phyloP scores from a whole-genome alignment of 2,797 vertebrate genomes.

The Neomorphus geoffroyi region DNA sequence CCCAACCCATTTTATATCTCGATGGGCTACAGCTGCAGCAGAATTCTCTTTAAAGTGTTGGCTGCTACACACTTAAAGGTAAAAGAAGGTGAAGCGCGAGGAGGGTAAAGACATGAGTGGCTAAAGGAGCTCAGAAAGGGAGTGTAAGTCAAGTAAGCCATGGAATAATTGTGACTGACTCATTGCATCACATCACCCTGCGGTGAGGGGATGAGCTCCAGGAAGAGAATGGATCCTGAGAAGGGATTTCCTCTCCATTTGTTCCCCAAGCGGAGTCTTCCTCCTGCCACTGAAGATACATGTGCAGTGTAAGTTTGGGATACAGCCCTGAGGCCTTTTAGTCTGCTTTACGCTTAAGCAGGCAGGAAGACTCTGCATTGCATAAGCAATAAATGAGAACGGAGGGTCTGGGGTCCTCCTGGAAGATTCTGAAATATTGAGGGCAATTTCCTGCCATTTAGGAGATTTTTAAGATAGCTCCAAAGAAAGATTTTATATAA shows the following conservation, averaged over 20 bases:
- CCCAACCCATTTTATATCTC: constrained; percentile 22
- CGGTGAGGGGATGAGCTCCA: background rate
- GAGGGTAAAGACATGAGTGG: background rate
- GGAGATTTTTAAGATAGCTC: constrained; percentile 49
- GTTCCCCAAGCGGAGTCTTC: background rate
- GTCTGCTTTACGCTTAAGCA: constrained; percentile 21
- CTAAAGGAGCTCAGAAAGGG: background rate
- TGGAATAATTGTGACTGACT: background rate
- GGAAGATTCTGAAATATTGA: constrained; percentile 46
- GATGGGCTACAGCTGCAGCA: constrained; percentile 47
- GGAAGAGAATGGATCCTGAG: background rate
- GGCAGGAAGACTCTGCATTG: background rate
- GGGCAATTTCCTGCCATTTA: constrained; percentile 64
- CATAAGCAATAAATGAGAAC: constrained; percentile 14
- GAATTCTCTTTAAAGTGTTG: constrained; percentile 22
- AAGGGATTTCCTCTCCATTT: constrained; percentile 15
- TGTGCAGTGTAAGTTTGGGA: background rate
- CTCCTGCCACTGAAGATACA: background rate
- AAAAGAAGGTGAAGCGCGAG: constrained; percentile 39
- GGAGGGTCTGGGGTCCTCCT: constrained; percentile 22
- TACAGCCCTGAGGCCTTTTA: background rate
- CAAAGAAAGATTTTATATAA: constrained; percentile 55
- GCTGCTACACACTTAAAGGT: constrained; percentile 24
- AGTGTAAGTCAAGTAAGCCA: background rate
- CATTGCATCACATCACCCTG: background rate